Evolutionary conservation across 2,888 invertebrate species (phyloP).

Genomic region (Ophonus ardosiacus): DNA sequence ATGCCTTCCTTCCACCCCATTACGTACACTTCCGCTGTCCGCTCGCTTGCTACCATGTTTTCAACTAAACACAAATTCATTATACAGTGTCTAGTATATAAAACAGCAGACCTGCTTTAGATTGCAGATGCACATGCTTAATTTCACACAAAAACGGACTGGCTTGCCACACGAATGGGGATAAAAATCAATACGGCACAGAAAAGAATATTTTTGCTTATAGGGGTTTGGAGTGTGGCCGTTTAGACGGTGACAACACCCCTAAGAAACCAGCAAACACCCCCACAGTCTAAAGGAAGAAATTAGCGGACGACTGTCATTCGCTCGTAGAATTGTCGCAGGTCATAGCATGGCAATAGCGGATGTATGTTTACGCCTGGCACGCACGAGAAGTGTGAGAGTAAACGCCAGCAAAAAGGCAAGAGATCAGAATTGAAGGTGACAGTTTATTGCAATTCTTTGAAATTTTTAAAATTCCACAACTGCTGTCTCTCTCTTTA

Average conservation of each 20-base stretch:
- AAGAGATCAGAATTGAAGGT: slow-evolving; percentile 48
- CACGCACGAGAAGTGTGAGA: neutral
- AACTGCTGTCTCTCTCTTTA: neutral
- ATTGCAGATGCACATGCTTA: slow-evolving; percentile 75
- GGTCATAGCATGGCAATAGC: slow-evolving; percentile 14
- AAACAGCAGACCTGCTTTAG: slow-evolving; percentile 73
- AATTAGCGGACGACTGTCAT: slow-evolving; percentile 57
- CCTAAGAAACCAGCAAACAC: slow-evolving; percentile 36
- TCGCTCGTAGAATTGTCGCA: slow-evolving; percentile 32
- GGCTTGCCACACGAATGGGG: slow-evolving; percentile 73
- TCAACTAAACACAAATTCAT: slow-evolving; percentile 73
- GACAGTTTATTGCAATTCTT: slow-evolving; percentile 54
- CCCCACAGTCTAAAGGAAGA: slow-evolving; percentile 55
- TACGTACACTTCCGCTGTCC: neutral
- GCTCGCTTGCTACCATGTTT: slow-evolving; percentile 8
- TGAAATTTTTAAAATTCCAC: slow-evolving; percentile 40
- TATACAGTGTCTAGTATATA: slow-evolving; percentile 76
- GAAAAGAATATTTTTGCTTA: slow-evolving; percentile 76
- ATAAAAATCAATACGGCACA: slow-evolving; percentile 76
- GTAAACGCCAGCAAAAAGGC: neutral
- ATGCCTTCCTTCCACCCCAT: neutral
- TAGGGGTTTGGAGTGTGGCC: slow-evolving; percentile 70
- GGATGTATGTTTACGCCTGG: neutral
- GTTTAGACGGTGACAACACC: slow-evolving; percentile 63
- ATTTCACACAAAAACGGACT: slow-evolving; percentile 74